These are phyloP conservation scores for Ormyrus labotus DNA, from an alignment of 2,888 invertebrate genomes.

Conservation along the genomic window DNA sequence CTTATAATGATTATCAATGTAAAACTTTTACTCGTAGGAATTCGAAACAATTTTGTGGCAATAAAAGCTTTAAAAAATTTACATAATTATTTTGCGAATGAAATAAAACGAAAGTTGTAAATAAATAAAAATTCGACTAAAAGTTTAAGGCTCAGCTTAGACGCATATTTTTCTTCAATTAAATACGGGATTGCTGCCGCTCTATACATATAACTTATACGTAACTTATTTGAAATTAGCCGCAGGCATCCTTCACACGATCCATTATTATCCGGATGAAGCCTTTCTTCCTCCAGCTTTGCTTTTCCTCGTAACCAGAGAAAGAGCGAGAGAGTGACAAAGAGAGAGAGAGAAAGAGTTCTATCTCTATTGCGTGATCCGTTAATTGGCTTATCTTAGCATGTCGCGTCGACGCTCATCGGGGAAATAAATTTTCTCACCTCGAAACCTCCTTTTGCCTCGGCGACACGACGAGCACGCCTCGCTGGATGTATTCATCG, in stretches of 20 bases:
- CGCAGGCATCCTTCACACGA: too few species aligned
- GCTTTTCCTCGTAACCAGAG: neutral
- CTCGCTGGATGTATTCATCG: neutral
- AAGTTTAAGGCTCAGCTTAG: too few species aligned
- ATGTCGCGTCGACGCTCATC: constrained; percentile 42
- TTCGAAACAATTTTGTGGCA: too few species aligned
- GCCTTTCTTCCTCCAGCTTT: constrained; percentile 8
- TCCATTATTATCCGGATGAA: too few species aligned
- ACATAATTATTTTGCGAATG: too few species aligned
- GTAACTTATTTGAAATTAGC: constrained; percentile 39
- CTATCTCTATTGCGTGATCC: neutral
- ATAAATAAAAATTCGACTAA: too few species aligned
- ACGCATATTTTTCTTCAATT: too few species aligned
- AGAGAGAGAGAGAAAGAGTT: neutral
- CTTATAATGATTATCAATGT: constrained; percentile 39
- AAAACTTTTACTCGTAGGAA: too few species aligned
- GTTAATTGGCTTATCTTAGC: constrained; percentile 39
- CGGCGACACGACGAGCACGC: constrained; percentile 12
- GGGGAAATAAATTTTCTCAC: constrained; percentile 58
- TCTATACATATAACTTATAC: neutral
- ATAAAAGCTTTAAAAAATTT: too few species aligned
- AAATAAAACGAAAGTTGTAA: too few species aligned
- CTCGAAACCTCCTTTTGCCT: constrained; percentile 49
- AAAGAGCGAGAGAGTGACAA: too few species aligned
- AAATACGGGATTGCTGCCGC: too few species aligned